Percentiles rank a stretch among this genome's conserved stretches.
Evolutionary conservation across 1,140 invertebrate genomes (phyloP).

Genomic region (Octopus bimaculoides): DNA sequence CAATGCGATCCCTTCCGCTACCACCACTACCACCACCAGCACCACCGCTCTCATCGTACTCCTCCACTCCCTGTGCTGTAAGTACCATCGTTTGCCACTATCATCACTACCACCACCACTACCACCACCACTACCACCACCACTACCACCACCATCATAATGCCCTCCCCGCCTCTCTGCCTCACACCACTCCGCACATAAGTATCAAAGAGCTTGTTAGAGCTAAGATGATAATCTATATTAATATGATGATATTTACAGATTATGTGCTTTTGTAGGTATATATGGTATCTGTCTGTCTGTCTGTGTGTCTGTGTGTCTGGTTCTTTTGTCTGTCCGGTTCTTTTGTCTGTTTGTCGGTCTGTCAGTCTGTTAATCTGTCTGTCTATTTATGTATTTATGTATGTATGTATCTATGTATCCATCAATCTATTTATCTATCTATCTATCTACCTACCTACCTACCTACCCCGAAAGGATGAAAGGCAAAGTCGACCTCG

Average conservation of each 20-base stretch:
- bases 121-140: no score
- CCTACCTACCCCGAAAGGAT: no score
- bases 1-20: neutral
- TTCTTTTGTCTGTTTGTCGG: slow-evolving; percentile 19
- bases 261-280: neutral
- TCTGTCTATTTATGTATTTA: slow-evolving; percentile 11
- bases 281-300: neutral
- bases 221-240: neutral
- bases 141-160: no score
- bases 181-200: no score
- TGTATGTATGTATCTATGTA: neutral
- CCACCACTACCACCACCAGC: neutral
- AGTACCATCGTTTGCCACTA: no score
- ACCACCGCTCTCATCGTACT: no score
- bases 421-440: slow-evolving; percentile 8
- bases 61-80: no score
- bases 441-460: slow-evolving; percentile 14
- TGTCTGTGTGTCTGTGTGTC: neutral
- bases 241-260: neutral
- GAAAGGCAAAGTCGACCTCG: no score
- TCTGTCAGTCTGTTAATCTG: slow-evolving; percentile 27
- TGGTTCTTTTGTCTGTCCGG: neutral
- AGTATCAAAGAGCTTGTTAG: no score
- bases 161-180: no score
- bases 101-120: no score